Evolutionary conservation across 1,140 invertebrate species (phyloP), one percentile per base, ranked within the genome.

Genomic region (Telenomus remus): DNA sequence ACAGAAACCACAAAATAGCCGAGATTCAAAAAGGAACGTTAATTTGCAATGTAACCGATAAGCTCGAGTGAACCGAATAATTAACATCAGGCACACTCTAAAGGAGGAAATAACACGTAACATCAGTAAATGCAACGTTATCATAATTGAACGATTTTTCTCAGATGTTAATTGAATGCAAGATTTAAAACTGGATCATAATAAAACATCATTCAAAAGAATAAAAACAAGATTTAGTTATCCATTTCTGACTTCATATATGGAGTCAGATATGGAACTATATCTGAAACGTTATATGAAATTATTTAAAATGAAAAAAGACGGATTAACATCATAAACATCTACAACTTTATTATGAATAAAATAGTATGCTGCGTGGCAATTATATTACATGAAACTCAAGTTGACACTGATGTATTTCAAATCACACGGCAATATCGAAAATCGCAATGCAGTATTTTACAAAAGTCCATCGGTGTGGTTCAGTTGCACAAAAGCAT

Each of bases 321-420:
- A 27, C 19, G 1, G 1, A 27, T 63, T 63, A 63, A 63, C 59
- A 53, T 63, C 59, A 63, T 51, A 63, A 63, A 63, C 59, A 63
- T 63, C 59, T 63, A 63, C 51, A 53, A 46, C 49, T 63, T 63
- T 63, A 63, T 63, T 63, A 13, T 63, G 51, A 63, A 33, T 63
- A 63, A 63, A 63, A 63, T 63, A 63, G 43, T 35, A 27, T 63
- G 27, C 43, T 63, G 37, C 48, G 51, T 63, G 48, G 46, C 34
- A 48, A 15, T 9, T 50, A 49, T 60, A 49, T n/a, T 59, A 49
- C 14, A 60, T 13, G 10, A 57, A 47, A 35, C n/a, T 48, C 19
- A 57, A 60, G 34, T 14, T 53, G 14, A 51, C 44, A 10, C 33
- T 14, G 42, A 44, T 48, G 13, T 9, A 53, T 53, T 44, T 63